These are phyloP conservation scores for Volucella zonaria DNA, from an alignment of 2,888 invertebrate species.

Conservation along the genomic window DNA sequence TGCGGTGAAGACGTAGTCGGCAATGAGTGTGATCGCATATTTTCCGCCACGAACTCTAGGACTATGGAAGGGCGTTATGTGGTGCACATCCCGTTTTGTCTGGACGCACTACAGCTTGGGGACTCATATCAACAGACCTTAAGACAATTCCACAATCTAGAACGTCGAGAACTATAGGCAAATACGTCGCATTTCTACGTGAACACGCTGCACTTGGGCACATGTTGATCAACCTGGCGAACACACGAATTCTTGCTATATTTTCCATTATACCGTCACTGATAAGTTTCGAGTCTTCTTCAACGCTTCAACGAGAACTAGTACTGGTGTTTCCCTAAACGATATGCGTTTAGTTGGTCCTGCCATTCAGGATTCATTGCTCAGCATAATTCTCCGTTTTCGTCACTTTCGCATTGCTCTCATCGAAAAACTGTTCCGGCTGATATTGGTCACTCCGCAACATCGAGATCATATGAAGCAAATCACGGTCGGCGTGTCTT, in stretches of 20 bases:
- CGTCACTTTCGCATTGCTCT: conserved; percentile 8
- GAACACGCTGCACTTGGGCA: not conserved
- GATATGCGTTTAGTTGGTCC: conserved; percentile 3
- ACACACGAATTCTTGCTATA: too few relatives aligned
- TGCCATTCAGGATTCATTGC: conserved; percentile 11
- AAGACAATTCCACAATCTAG: not conserved
- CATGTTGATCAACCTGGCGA: not conserved
- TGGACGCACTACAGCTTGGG: too few relatives aligned
- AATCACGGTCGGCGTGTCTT: too few relatives aligned
- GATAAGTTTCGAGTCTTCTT: not conserved
- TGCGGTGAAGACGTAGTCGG: conserved; percentile 7
- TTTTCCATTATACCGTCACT: not conserved
- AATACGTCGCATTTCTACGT: not conserved
- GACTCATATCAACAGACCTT: not conserved
- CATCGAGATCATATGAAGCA: too few relatives aligned
- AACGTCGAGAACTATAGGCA: not conserved
- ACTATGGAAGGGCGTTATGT: conserved; percentile 18
- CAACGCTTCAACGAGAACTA: conserved; percentile 31
- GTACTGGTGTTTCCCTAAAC: conserved; percentile 41
- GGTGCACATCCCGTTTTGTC: too few relatives aligned
- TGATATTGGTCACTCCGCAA: too few relatives aligned
- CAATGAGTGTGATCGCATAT: conserved; percentile 17
- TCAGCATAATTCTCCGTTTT: conserved; percentile 27
- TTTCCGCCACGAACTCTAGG: not conserved
- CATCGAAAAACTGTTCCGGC: too few relatives aligned